These are phyloP conservation scores for Cephus cinctus DNA, from an alignment of 1,140 invertebrate genomes.

Conservation along the genomic window DNA sequence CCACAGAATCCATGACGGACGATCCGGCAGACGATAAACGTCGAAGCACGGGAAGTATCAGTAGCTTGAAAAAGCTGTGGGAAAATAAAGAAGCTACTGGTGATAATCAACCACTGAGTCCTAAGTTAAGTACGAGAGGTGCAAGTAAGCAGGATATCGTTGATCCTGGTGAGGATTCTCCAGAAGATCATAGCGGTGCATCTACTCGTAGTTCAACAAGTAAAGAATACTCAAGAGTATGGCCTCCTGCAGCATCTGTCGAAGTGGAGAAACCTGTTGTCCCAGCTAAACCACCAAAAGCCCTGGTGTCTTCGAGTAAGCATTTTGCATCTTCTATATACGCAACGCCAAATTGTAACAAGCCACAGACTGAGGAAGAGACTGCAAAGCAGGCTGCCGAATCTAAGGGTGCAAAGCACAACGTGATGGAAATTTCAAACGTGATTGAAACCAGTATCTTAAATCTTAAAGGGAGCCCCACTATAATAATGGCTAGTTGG, in stretches of 20 bases:
- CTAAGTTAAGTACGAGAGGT: slow-evolving; percentile 58
- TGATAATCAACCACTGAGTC: slow-evolving; percentile 61
- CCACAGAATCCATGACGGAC: slow-evolving; percentile 28
- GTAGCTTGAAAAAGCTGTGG: slow-evolving; percentile 89
- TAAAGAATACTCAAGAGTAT: slow-evolving; percentile 57
- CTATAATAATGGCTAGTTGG: slow-evolving; percentile 67
- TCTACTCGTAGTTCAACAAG: slow-evolving; percentile 51
- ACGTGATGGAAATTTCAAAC: slow-evolving; percentile 69
- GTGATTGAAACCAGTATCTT: slow-evolving; percentile 67
- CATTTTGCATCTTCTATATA: slow-evolving; percentile 58
- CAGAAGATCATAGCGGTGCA: slow-evolving; percentile 51
- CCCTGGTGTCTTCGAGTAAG: slow-evolving; percentile 46
- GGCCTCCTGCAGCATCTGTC: slow-evolving; percentile 53
- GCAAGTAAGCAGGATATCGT: slow-evolving; percentile 39
- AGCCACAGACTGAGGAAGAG: slow-evolving; percentile 25
- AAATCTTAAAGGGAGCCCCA: slow-evolving; percentile 61
- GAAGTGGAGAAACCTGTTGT: slow-evolving; percentile 71
- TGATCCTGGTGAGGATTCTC: slow-evolving; percentile 54
- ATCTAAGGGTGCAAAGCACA: slow-evolving; percentile 59
- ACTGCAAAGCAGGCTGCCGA: slow-evolving; percentile 17
- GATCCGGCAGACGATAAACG: slow-evolving; percentile 74
- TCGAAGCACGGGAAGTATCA: slow-evolving; percentile 90
- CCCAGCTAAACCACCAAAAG: slow-evolving; percentile 61
- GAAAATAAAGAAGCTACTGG: slow-evolving; percentile 68
- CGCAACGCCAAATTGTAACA: slow-evolving; percentile 57